Evolutionary conservation across 2,113 vertebrate genomes (phyloP).

Genomic region (Stigmatopora argus): DNA sequence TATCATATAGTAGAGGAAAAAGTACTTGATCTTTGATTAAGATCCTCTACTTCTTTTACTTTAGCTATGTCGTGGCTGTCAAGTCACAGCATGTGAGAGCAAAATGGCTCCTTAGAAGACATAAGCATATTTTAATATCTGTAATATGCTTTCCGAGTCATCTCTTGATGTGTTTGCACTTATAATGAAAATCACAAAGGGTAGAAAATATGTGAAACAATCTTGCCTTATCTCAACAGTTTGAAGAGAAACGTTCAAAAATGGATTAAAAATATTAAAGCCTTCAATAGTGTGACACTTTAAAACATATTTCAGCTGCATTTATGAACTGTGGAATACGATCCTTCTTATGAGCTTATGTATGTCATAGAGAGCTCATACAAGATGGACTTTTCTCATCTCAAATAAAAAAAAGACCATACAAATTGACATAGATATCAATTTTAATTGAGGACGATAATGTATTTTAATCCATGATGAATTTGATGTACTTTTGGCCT

Average conservation of each 20-base stretch:
- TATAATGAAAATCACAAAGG: conserved; percentile 19
- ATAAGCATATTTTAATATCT: conserved; percentile 19
- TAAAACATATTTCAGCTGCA: conserved; percentile 36
- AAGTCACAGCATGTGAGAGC: conserved; percentile 17
- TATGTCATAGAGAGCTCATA: conserved; percentile 5
- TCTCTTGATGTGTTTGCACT: conserved; percentile 10
- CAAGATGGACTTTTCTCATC: not conserved
- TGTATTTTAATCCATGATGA: conserved; percentile 4
- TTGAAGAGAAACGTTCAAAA: conserved; percentile 26
- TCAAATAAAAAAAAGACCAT: no score
- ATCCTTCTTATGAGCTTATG: conserved; percentile 10
- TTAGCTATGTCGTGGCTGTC: conserved; percentile 42
- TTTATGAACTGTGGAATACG: conserved; percentile 29
- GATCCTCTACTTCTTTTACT: conserved; percentile 45
- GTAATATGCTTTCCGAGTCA: conserved; percentile 18
- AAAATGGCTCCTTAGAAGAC: conserved; percentile 23
- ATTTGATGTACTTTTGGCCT: conserved; percentile 33
- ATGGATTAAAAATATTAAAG: conserved; percentile 31
- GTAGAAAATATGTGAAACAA: conserved; percentile 5
- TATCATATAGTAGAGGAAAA: conserved; percentile 17
- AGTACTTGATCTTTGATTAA: conserved; percentile 51
- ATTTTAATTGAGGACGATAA: not conserved
- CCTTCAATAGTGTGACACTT: conserved; percentile 25
- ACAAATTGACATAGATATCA: not conserved
- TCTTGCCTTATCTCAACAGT: conserved; percentile 13